Base-by-base conservation (phyloP, 2,113 vertebrate species). In the Anarrhichthys ocellatus region DNA sequence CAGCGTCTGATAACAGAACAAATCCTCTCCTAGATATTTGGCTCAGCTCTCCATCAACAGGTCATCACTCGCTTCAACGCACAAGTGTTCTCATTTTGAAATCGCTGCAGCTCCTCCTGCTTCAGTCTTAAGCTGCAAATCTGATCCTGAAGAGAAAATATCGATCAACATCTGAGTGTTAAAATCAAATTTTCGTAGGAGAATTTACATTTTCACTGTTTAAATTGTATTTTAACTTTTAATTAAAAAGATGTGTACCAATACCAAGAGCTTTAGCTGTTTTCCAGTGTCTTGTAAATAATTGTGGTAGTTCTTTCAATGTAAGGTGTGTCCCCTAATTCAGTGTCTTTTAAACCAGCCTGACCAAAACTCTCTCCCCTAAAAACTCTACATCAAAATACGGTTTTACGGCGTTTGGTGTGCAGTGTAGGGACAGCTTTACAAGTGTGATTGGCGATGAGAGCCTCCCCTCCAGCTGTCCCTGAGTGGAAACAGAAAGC, bases 11-110 rank as follows among this genome's bases (percentile, higher is more conserved):
- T 85, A 81, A 86, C 61, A 64, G 50, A 72, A 69, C 68, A 80
- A 88, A 86, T 92, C 80, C 78, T 77, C 81, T 63, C 36, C 36
- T 86, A 87, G 91, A 88, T 61, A 83, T 88, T 88, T 90, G 70
- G 54, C 48, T 70, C 69, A 61, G 29, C 48, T 69, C 42, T 79
- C 42, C 58, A 72, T 82, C 85, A 67, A 32, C 70, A 68, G 32
- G 17, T 13, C 56, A 63, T 66, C 67, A 7, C 20, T 76, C 22
- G 5, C n/a, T 29, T 15, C 40, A 59, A 2, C 46, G 44, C 36
- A 29, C 58, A 54, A n/a, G 22, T 15, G 17, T n/a, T 17, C 27
- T 24, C 32, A 4, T 7, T 18, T n/a, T n/a, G 40, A 64, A 62
- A 5, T 3, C 52, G 7, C 77, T 54, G 73, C 42, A 46, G 67